Evolutionary conservation across 2,113 vertebrate species (phyloP).

Genomic region (Pica pica): DNA sequence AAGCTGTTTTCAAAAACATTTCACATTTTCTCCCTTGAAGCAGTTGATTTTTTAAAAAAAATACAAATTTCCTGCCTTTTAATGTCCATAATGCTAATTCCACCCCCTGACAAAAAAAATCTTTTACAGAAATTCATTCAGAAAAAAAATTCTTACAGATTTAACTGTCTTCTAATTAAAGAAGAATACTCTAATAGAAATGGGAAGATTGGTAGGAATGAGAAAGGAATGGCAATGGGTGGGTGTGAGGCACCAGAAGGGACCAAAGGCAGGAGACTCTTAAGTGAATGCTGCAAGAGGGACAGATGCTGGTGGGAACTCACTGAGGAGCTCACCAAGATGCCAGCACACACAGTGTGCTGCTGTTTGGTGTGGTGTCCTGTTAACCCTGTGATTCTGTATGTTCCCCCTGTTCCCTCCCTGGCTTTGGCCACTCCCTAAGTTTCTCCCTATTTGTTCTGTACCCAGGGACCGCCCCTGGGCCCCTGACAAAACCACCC

Average conservation of each 20-base stretch:
- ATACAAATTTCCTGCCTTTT: background rate
- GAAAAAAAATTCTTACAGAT: background rate
- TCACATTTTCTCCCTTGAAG: background rate
- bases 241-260: background rate
- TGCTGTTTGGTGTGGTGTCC: background rate
- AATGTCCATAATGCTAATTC: background rate
- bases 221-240: background rate
- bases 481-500: too few species aligned
- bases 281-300: background rate
- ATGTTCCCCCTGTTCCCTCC: too few species aligned
- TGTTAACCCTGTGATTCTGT: too few species aligned
- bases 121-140: background rate
- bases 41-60: background rate
- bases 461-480: too few species aligned
- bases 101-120: background rate
- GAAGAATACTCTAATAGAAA: background rate
- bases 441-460: too few species aligned
- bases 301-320: background rate
- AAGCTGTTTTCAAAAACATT: background rate
- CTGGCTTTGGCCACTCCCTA: too few species aligned
- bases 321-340: background rate
- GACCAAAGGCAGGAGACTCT: background rate
- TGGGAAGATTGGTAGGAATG: background rate
- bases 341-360: background rate
- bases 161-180: background rate